Conservation (phyloP, 2,797 vertebrate species). For the Columba guinea region DNA sequence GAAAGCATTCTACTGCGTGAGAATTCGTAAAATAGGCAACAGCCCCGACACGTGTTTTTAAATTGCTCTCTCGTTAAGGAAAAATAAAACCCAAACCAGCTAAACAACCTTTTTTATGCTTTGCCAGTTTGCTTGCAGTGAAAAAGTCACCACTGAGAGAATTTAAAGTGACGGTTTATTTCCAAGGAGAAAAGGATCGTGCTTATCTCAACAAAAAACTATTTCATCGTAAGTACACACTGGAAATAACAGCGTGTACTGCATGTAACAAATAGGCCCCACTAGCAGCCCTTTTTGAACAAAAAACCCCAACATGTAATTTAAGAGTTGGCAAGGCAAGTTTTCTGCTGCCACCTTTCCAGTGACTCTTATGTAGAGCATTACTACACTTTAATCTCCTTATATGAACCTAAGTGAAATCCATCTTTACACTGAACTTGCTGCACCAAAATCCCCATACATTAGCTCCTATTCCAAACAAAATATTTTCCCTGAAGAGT, state of each 20-base stretch:
- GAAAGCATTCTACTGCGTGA: fast-evolving
- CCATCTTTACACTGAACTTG: neutral
- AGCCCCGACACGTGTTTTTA: fast-evolving
- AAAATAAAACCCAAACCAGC: neutral
- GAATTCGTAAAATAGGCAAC: neutral
- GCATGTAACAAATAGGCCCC: neutral
- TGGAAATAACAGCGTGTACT: neutral
- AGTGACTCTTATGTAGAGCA: neutral
- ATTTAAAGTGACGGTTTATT: neutral
- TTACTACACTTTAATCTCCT: neutral
- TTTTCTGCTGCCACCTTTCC: neutral
- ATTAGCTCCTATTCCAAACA: neutral
- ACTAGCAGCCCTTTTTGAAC: neutral
- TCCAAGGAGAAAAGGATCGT: neutral
- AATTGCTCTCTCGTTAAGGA: neutral
- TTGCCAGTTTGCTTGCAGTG: neutral
- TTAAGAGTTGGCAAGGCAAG: neutral
- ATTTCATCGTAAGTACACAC: neutral
- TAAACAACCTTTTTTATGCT: neutral
- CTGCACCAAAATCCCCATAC: neutral
- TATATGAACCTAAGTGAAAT: neutral
- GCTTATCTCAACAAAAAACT: neutral
- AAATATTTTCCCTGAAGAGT: neutral
- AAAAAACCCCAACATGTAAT: neutral
- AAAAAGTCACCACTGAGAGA: neutral